Percentiles rank a stretch among this genome's conserved stretches.
phyloP scores from a whole-genome alignment of 2,888 invertebrate genomes.

The Scaptomyza cyrtandrae region DNA sequence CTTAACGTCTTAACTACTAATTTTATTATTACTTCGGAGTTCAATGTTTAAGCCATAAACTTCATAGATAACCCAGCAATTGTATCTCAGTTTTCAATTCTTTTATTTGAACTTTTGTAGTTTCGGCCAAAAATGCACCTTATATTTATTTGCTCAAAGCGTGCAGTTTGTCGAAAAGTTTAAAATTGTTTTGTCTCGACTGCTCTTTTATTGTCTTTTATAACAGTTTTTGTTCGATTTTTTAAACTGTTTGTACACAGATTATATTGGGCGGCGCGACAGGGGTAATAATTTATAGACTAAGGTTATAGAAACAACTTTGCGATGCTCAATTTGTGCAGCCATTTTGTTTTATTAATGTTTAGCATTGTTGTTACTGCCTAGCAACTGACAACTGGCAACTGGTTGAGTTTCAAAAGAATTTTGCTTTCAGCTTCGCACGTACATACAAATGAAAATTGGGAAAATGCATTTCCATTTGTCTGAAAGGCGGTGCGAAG shows the following conservation, averaged over 20 bases:
- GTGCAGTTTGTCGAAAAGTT: conserved; percentile 35
- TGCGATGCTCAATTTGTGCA: conserved; percentile 53
- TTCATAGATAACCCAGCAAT: background rate
- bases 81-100: background rate
- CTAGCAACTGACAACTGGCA: conserved; percentile 13
- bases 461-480: conserved; percentile 57
- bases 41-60: no score
- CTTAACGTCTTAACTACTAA: background rate
- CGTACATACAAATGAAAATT: conserved; percentile 47
- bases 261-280: conserved; percentile 22
- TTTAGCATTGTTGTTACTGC: conserved; percentile 37
- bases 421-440: conserved; percentile 27
- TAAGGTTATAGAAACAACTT: conserved; percentile 41
- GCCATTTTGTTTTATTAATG: conserved; percentile 56
- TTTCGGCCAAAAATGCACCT: background rate
- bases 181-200: conserved; percentile 13
- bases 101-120: background rate
- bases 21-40: no score
- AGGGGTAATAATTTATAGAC: conserved; percentile 64
- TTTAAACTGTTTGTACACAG: conserved; percentile 53
- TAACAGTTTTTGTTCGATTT: conserved; percentile 39
- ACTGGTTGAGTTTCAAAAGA: conserved; percentile 36
- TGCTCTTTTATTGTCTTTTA: conserved; percentile 1
- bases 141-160: background rate
- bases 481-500: conserved; percentile 38